Evolutionary conservation across 2,888 invertebrate genomes (phyloP).

Genomic region (Hemicrepidius hirtus): DNA sequence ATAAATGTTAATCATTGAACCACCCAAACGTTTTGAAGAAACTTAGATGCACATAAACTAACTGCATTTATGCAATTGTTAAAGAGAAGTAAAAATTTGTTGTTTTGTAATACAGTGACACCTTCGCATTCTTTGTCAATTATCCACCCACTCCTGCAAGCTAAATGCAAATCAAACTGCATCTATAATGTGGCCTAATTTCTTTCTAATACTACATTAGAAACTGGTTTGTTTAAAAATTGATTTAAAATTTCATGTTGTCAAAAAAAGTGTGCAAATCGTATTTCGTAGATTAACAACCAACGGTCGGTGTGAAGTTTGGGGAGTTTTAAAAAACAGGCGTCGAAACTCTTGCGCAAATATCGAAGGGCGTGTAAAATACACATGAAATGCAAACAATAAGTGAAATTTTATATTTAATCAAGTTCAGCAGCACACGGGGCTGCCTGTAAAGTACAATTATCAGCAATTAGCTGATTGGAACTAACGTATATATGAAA

Average conservation of each 20-base stretch:
- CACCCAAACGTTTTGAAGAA: constrained; percentile 4
- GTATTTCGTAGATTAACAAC: constrained; percentile 30
- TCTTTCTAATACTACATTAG: too few species aligned
- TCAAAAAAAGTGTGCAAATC: constrained; percentile 31
- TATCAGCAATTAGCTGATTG: constrained; percentile 69
- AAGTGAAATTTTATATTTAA: constrained; percentile 67
- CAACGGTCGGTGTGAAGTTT: constrained; percentile 24
- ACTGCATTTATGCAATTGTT: constrained; percentile 19
- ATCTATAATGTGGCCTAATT: constrained; percentile 25
- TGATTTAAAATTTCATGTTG: background rate
- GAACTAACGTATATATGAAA: constrained; percentile 63
- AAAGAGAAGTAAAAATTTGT: constrained; percentile 22
- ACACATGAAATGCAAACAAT: constrained; percentile 63
- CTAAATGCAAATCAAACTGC: constrained; percentile 35
- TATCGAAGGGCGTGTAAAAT: constrained; percentile 58
- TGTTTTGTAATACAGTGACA: constrained; percentile 22
- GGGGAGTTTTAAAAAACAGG: constrained; percentile 52
- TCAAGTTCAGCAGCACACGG: constrained; percentile 62
- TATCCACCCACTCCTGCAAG: constrained; percentile 28
- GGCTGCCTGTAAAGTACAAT: constrained; percentile 64
- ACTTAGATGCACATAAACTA: constrained; percentile 16
- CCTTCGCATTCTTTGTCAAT: constrained; percentile 38
- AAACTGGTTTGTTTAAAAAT: too few species aligned
- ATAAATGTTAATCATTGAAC: background rate
- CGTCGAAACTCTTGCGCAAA: constrained; percentile 54